A percentile compares a stretch with the other conserved stretches of the same genome.
These are phyloP conservation scores for Stigmatopora nigra DNA, from an alignment of 2,113 vertebrate genomes.

Conservation along the genomic window DNA sequence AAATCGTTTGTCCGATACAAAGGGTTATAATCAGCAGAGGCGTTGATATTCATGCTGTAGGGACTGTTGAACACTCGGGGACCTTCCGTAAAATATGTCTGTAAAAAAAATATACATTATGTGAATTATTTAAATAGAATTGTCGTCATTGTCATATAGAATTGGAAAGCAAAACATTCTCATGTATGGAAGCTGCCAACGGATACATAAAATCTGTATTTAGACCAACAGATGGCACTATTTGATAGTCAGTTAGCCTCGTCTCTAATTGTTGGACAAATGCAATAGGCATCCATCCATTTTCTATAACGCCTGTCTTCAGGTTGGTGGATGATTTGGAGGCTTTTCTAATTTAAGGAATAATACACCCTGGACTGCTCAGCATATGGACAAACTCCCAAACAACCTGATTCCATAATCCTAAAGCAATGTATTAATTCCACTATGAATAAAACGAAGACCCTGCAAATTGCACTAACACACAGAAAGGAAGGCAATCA, in stretches of 20 bases:
- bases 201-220: conserved; percentile 11
- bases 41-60: conserved; percentile 30
- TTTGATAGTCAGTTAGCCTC: conserved; percentile 17
- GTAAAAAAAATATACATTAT: background rate
- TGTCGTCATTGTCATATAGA: background rate
- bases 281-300: background rate
- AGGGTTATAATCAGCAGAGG: conserved; percentile 63
- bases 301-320: background rate
- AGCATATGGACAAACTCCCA: background rate
- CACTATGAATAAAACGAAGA: background rate
- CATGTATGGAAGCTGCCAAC: background rate
- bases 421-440: background rate
- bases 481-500: background rate
- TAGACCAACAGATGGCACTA: conserved; percentile 35
- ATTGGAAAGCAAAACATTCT: background rate
- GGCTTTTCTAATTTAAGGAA: background rate
- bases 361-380: background rate
- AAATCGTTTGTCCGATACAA: conserved; percentile 57
- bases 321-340: background rate
- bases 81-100: conserved; percentile 46
- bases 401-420: background rate
- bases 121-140: background rate
- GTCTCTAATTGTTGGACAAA: background rate
- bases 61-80: conserved; percentile 71
- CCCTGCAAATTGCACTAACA: background rate